phyloP scores from a whole-genome alignment of 2,888 invertebrate genomes.

The Philopedon plagiatum region DNA sequence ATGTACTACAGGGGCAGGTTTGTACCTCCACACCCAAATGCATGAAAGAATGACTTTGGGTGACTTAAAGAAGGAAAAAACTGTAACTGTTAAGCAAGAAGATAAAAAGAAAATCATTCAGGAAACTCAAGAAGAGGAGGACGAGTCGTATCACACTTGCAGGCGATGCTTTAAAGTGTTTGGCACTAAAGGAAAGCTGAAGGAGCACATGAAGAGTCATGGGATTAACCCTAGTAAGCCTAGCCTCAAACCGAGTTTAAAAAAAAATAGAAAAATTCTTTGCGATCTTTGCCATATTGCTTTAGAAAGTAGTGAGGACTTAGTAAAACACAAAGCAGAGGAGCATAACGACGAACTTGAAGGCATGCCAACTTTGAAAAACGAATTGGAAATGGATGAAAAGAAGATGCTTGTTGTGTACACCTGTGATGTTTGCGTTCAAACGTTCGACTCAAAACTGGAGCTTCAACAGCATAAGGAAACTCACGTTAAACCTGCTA shows the following conservation, averaged over 20 bases:
- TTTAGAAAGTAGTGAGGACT: conserved; percentile 71
- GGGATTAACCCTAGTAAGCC: conserved; percentile 65
- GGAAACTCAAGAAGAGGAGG: conserved; percentile 50
- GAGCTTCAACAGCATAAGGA: conserved; percentile 67
- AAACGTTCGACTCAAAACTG: conserved; percentile 66
- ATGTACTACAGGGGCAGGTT: conserved; percentile 61
- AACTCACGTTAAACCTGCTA: conserved; percentile 54
- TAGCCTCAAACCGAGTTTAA: conserved; percentile 53
- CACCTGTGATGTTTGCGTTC: conserved; percentile 68
- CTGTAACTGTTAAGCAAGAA: conserved; percentile 19
- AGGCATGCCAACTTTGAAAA: conserved; percentile 50
- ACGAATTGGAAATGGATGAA: conserved; percentile 52
- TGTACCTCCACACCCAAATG: conserved; percentile 63
- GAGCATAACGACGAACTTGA: conserved; percentile 59
- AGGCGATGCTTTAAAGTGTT: conserved; percentile 71
- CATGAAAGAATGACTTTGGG: conserved; percentile 58
- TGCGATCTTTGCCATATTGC: conserved; percentile 78
- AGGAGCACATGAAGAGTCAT: conserved; percentile 70
- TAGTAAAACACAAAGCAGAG: conserved; percentile 73
- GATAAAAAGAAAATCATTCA: conserved; percentile 31
- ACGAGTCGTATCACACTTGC: conserved; percentile 67
- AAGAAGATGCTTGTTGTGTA: conserved; percentile 56
- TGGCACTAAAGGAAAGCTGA: conserved; percentile 66
- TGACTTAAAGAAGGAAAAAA: conserved; percentile 36
- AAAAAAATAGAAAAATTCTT: conserved; percentile 66